Evolutionary conservation across 1,140 invertebrate species (phyloP).

Genomic region (Meloidogyne floridensis): DNA sequence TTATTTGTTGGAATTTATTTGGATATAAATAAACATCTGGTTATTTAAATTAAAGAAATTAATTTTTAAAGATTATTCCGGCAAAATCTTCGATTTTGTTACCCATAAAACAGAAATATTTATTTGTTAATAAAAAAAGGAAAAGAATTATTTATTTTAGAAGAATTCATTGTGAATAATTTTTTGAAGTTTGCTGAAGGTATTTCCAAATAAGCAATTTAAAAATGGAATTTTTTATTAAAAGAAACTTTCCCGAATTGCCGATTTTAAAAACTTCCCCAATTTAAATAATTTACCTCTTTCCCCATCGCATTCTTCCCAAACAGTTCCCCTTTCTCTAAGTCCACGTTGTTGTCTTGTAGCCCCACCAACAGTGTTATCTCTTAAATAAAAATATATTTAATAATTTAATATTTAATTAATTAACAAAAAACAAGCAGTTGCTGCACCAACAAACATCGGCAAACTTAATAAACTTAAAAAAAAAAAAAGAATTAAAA

Average conservation of each 20-base stretch:
- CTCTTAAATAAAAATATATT: constrained; percentile 30
- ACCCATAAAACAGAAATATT: no score
- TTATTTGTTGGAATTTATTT: constrained; percentile 39
- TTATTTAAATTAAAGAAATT: neutral
- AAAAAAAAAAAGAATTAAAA: neutral
- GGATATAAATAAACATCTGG: constrained; percentile 55
- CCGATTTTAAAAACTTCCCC: no score
- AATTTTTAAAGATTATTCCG: no score
- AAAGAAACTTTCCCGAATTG: no score
- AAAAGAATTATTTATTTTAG: no score
- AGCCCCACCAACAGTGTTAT: constrained; percentile 66
- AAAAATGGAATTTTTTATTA: no score
- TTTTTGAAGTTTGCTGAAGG: no score
- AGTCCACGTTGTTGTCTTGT: constrained; percentile 61
- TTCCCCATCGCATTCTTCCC: constrained; percentile 22
- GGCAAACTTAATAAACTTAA: constrained; percentile 57
- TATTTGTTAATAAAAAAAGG: no score
- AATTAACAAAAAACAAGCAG: constrained; percentile 64
- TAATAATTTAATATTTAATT: neutral
- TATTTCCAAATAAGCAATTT: no score
- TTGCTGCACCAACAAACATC: constrained; percentile 66
- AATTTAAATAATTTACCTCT: constrained; percentile 14
- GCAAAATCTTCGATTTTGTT: no score
- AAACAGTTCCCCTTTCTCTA: constrained; percentile 26
- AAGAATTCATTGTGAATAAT: no score